A percentile compares a stretch with the other conserved stretches of the same genome.
Evolutionary conservation across 2,888 invertebrate species (phyloP).

Genomic region (Eumerus sabulonum): DNA sequence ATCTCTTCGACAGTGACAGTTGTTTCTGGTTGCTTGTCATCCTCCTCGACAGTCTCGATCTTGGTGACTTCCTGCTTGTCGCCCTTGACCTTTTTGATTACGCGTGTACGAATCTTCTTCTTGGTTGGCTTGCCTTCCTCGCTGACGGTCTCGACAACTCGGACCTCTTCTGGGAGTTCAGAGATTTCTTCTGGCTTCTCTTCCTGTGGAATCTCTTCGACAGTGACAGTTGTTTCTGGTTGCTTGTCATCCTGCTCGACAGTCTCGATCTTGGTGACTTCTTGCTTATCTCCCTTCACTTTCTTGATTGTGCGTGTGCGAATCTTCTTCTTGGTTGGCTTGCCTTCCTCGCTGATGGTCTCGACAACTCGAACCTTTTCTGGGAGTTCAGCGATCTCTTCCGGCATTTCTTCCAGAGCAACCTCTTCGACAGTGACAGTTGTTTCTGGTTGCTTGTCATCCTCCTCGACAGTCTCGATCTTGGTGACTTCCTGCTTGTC

Average conservation of each 20-base stretch:
- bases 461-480: constrained; percentile 77
- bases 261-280: constrained; percentile 72
- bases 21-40: constrained; percentile 42
- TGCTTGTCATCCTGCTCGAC: constrained; percentile 73
- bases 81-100: constrained; percentile 42
- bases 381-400: constrained; percentile 68
- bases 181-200: constrained; percentile 74
- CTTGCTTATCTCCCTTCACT: constrained; percentile 70
- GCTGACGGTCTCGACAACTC: constrained; percentile 10
- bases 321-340: constrained; percentile 73
- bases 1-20: constrained; percentile 35
- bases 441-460: constrained; percentile 76
- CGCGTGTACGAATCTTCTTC: constrained; percentile 37
- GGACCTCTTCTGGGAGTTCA: constrained; percentile 74
- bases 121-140: constrained; percentile 48
- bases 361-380: constrained; percentile 70
- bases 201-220: constrained; percentile 72
- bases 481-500: constrained; percentile 77
- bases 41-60: constrained; percentile 46
- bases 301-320: constrained; percentile 75
- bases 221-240: constrained; percentile 73
- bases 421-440: constrained; percentile 72
- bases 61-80: constrained; percentile 48
- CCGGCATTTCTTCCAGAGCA: constrained; percentile 55
- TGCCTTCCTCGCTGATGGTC: constrained; percentile 72